Base-by-base conservation (phyloP, 2,888 invertebrate species). In the Rhyacophila evoluta region DNA sequence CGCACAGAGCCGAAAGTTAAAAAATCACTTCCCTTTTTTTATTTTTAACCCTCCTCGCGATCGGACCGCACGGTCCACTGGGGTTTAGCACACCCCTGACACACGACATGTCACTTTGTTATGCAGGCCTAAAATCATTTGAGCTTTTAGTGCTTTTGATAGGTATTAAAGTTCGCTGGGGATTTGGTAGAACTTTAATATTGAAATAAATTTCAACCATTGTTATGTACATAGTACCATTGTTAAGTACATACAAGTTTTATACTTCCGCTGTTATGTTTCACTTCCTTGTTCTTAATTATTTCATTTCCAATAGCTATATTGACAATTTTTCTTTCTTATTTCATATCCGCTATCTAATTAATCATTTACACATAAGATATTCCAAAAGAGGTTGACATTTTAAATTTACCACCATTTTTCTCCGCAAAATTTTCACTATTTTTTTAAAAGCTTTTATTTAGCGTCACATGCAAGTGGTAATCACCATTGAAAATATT, bases 1-100 rank as follows among this genome's bases (percentile, higher is more conserved):
- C 29, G 72, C 68, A 6, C 29, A 6, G 29, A 33, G 55, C 19
- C 55, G 55, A 55, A 71, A 75, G 81, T 79, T 81, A 81, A 79
- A 81, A 81, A 81, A 81, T 81, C 79, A 81, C 79, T 81, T 81
- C 81, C 78, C 81, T 81, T 79, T 81, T 39, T 55, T 4, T 73
- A 33, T 74, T 78, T 79, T 75, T 76, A 75, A 79, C 78, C 79
- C 77, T 75, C 80, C 36, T 71, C 75, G 29, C 38, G 55, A 55
- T 25, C 10, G 55, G 55, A 55, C 12, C 41, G 69, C 73, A 38
- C 11, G 25, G 29, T 25, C 55, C 55, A 19, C 55, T 28, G 55
- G 75, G 41, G 8, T 70, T 78, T 78, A 39, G 70, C 33, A 33
- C 41, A 36, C 67, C 75, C 28, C 75, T 39, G 41, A 70, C 29